Evolutionary conservation across 2,797 vertebrate genomes (phyloP).

Genomic region (Anomalospiza imberbis): DNA sequence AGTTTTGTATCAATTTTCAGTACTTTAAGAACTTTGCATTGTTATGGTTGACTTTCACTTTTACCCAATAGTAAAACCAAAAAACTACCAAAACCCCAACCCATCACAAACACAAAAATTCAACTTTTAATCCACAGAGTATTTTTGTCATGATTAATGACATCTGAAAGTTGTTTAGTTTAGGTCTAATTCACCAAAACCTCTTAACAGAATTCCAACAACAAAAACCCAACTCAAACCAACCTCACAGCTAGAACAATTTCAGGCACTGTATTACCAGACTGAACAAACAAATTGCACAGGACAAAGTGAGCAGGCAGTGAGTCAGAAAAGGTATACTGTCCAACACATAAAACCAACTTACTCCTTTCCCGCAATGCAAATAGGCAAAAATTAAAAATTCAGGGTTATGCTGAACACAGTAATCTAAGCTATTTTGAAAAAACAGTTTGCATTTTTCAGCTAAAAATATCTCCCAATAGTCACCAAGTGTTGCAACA

Average conservation of each 20-base stretch:
- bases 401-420: background rate
- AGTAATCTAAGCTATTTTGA: background rate
- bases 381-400: background rate
- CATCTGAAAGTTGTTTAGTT: background rate
- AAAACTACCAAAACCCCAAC: background rate
- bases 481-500: background rate
- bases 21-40: background rate
- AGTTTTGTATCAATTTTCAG: background rate
- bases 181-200: background rate
- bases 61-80: background rate
- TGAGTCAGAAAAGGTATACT: background rate
- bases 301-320: background rate
- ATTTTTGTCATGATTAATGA: background rate
- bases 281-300: background rate
- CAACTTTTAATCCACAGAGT: background rate
- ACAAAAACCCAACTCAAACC: background rate
- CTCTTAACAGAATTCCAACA: background rate
- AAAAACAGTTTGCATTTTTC: background rate
- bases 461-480: background rate
- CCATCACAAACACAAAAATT: background rate
- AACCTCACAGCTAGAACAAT: background rate
- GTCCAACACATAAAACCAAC: background rate
- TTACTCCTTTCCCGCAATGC: background rate
- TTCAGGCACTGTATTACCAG: background rate
- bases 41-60: background rate